A percentile compares a stretch with the other conserved stretches of the same genome.
These are phyloP conservation scores for Xiphydria camelus DNA, from an alignment of 2,888 invertebrate species.

Conservation along the genomic window DNA sequence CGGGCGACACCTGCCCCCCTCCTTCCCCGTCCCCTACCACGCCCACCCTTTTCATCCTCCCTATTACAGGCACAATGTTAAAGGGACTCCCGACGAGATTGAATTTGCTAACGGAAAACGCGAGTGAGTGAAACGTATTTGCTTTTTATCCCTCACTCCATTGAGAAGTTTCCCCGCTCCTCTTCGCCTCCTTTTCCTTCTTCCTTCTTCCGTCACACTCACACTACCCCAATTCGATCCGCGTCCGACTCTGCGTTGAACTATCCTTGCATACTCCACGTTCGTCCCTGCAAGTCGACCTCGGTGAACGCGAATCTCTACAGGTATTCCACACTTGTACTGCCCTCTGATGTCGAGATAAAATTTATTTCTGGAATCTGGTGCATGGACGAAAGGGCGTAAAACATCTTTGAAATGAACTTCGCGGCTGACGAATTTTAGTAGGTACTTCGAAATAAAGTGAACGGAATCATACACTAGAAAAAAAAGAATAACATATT, in stretches of 20 bases:
- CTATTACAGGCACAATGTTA: slow-evolving; percentile 56
- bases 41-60: slow-evolving; percentile 48
- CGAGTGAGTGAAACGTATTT: slow-evolving; percentile 57
- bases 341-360: no score
- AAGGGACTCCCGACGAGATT: slow-evolving; percentile 55
- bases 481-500: no score
- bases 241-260: slow-evolving; percentile 19
- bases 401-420: no score
- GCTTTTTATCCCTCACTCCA: slow-evolving; percentile 55
- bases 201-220: slow-evolving; percentile 18
- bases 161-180: slow-evolving; percentile 36
- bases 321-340: no score
- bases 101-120: slow-evolving; percentile 57
- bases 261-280: slow-evolving; percentile 23
- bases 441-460: no score
- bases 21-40: slow-evolving; percentile 19
- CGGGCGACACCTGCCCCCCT: slow-evolving; percentile 48
- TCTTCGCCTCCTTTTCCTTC: slow-evolving; percentile 9
- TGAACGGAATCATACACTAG: no score
- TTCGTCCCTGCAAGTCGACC: slow-evolving; percentile 21
- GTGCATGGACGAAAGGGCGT: no score
- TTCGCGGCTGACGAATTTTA: no score
- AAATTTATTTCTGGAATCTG: no score
- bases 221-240: slow-evolving; percentile 19
- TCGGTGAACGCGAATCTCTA: no score